Percentiles rank a stretch among this genome's conserved stretches.
These are phyloP conservation scores for Pipistrellus kuhlii DNA, from an alignment of 2,797 vertebrate genomes.

Conservation along the genomic window DNA sequence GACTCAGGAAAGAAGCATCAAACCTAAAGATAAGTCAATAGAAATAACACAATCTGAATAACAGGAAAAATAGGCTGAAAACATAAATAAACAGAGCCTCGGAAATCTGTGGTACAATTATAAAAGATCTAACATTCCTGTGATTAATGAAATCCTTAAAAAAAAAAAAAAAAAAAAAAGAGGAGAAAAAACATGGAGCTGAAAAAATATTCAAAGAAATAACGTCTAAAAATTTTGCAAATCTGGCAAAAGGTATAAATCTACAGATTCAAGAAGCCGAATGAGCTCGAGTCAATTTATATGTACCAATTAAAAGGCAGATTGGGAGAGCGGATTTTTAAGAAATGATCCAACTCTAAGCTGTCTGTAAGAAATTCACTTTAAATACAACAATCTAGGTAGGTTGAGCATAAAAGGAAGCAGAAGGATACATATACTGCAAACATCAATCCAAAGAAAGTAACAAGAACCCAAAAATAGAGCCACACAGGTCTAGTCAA, in stretches of 20 bases:
- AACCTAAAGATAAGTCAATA: background rate
- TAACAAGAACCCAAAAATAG: background rate
- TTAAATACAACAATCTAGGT: background rate
- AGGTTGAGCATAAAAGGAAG: background rate
- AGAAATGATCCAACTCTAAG: background rate
- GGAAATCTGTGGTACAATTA: background rate
- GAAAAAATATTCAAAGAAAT: constrained; percentile 33
- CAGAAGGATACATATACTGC: background rate
- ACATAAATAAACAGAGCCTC: background rate
- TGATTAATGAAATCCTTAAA: background rate
- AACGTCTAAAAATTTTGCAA: background rate
- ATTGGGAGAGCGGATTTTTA: background rate
- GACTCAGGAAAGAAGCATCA: background rate
- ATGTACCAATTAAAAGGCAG: background rate
- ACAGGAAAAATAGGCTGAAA: background rate
- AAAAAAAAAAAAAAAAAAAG: background rate
- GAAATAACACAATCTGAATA: background rate
- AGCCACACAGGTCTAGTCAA: background rate
- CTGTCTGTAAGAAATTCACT: background rate
- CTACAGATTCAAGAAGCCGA: background rate
- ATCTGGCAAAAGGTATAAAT: background rate
- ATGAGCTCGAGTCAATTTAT: background rate
- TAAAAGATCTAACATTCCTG: background rate
- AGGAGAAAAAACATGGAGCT: background rate
- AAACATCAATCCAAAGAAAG: background rate